Conservation (phyloP, 2,113 vertebrate genomes). For the Anoura caudifer region DNA sequence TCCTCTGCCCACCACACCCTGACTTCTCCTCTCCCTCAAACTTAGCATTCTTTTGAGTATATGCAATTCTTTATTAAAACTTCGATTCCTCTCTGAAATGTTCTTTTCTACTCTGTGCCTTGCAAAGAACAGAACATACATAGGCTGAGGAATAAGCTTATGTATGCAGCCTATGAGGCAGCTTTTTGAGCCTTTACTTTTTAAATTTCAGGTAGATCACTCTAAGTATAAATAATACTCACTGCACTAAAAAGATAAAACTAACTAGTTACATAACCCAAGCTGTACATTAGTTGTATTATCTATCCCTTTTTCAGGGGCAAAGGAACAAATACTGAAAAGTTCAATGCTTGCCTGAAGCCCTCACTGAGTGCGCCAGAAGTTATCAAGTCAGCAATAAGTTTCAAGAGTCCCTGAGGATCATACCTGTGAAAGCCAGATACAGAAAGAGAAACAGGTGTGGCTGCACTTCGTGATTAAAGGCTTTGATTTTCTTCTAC, state of each 20-base stretch:
- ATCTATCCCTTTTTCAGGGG: background rate
- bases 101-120: background rate
- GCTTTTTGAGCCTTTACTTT: background rate
- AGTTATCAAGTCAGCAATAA: background rate
- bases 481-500: background rate
- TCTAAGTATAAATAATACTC: background rate
- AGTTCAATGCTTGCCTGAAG: background rate
- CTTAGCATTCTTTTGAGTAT: background rate
- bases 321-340: background rate
- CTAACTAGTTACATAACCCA: background rate
- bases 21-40: background rate
- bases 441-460: conserved; percentile 8
- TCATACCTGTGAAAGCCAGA: conserved; percentile 39
- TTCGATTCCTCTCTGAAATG: background rate
- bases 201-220: background rate
- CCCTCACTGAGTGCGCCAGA: background rate
- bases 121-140: background rate
- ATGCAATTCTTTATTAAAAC: background rate
- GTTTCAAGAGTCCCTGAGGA: conserved; percentile 28
- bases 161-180: background rate
- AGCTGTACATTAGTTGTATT: background rate
- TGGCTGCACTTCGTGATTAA: background rate
- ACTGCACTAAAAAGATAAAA: background rate
- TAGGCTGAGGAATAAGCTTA: background rate
- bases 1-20: background rate